Evolutionary conservation across 2,113 vertebrate genomes (phyloP).

Genomic region (Pithys albifrons): DNA sequence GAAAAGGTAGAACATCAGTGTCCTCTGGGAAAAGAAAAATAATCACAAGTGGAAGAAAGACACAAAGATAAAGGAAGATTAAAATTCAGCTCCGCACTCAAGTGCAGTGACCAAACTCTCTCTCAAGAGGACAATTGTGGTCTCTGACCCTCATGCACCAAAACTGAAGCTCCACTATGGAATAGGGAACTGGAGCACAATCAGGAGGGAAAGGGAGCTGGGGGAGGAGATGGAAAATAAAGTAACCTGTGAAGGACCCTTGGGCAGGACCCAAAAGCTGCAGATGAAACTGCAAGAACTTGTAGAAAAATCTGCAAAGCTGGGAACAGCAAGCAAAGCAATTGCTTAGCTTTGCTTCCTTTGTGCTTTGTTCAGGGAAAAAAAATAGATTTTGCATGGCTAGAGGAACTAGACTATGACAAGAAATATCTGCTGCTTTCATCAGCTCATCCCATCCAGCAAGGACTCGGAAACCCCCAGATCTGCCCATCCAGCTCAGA

Average conservation of each 20-base stretch:
- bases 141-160: background rate
- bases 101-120: background rate
- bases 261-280: background rate
- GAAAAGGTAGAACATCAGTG: slow-evolving; percentile 7
- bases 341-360: background rate
- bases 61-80: background rate
- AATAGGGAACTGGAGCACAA: background rate
- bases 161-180: background rate
- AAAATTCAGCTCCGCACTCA: background rate
- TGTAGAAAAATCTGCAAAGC: background rate
- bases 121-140: background rate
- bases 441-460: background rate
- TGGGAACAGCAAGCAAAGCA: background rate
- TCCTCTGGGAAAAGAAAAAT: background rate
- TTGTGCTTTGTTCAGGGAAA: background rate
- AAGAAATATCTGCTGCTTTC: slow-evolving; percentile 1
- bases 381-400: background rate
- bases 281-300: background rate
- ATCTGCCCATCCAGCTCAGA: background rate
- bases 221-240: background rate
- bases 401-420: background rate
- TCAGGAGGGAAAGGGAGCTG: background rate
- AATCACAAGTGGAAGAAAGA: background rate
- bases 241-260: background rate
- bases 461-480: background rate